Conservation (phyloP, 2,888 invertebrate species). For the Ferdinandea cuprea region DNA sequence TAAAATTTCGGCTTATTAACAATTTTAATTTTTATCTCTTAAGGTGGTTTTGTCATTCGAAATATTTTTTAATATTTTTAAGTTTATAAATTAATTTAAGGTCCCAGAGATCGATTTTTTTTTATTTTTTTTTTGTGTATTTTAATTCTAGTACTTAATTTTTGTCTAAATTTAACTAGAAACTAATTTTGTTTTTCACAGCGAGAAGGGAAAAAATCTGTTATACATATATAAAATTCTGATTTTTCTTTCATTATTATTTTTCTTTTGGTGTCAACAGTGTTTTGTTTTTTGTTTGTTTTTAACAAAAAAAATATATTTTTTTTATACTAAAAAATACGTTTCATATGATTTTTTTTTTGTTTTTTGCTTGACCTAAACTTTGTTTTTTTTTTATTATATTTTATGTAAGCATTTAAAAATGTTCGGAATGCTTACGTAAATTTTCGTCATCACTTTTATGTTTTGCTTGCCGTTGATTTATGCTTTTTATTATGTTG, state of each 20-base stretch:
- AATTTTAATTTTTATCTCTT: conserved; percentile 45
- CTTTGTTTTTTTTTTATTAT: conserved; percentile 23
- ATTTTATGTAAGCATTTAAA: conserved; percentile 50
- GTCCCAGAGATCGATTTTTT: conserved; percentile 67
- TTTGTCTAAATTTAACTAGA: conserved; percentile 71
- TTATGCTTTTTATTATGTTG: conserved; percentile 60
- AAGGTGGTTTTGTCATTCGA: conserved; percentile 62
- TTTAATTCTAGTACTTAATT: conserved; percentile 49
- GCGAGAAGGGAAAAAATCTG: conserved; percentile 58
- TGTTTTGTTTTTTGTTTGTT: conserved; percentile 56
- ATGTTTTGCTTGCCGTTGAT: conserved; percentile 60
- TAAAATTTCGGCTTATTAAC: conserved; percentile 45
- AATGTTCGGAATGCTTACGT: conserved; percentile 58
- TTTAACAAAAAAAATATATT: conserved; percentile 62
- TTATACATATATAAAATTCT: conserved; percentile 71
- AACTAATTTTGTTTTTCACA: conserved; percentile 68
- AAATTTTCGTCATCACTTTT: conserved; percentile 58
- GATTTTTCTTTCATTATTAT: conserved; percentile 56
- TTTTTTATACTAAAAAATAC: conserved; percentile 63
- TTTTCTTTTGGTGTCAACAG: conserved; percentile 58
- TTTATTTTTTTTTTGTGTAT: conserved; percentile 42
- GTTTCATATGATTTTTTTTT: conserved; percentile 45
- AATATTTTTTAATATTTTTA: conserved; percentile 40
- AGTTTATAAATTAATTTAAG: conserved; percentile 62
- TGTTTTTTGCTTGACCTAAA: conserved; percentile 58